Conservation (phyloP, 2,797 vertebrate genomes). For the Podarcis siculus region DNA sequence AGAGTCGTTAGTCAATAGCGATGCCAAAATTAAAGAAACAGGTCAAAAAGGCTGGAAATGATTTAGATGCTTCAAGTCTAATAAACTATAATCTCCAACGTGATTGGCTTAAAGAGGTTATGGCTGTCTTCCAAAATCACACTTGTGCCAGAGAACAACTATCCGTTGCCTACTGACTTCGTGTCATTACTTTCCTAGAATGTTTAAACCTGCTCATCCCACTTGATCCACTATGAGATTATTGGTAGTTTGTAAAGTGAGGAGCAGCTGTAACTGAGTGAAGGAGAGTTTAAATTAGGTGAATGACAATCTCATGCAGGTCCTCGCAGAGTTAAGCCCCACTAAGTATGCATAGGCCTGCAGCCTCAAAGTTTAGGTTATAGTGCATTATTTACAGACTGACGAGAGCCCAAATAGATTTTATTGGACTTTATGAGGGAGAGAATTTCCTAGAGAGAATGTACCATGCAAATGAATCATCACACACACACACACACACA, state of each 20-base stretch:
- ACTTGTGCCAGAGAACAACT: conserved; percentile 75
- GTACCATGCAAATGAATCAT: not conserved
- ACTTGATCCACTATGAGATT: conserved; percentile 74
- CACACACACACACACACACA: not conserved
- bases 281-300: conserved; percentile 23
- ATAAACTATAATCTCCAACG: conserved; percentile 57
- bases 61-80: conserved; percentile 59
- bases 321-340: no score
- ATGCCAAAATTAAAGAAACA: not conserved
- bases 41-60: conserved; percentile 41
- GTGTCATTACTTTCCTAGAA: conserved; percentile 74
- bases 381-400: conserved; percentile 40
- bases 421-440: conserved; percentile 15
- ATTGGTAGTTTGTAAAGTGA: conserved; percentile 50
- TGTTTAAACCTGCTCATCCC: conserved; percentile 83
- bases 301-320: conserved; percentile 11
- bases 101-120: conserved; percentile 61
- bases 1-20: not conserved
- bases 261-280: conserved; percentile 42
- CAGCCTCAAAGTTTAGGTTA: conserved; percentile 17
- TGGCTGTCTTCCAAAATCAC: conserved; percentile 58
- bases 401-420: conserved; percentile 32
- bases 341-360: no score
- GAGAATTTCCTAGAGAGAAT: conserved; percentile 1
- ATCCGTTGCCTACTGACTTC: conserved; percentile 76